A percentile compares a stretch with the other conserved stretches of the same genome.
These are phyloP conservation scores for Tanytarsus gracilentus DNA, from an alignment of 2,888 invertebrate genomes.

Conservation along the genomic window DNA sequence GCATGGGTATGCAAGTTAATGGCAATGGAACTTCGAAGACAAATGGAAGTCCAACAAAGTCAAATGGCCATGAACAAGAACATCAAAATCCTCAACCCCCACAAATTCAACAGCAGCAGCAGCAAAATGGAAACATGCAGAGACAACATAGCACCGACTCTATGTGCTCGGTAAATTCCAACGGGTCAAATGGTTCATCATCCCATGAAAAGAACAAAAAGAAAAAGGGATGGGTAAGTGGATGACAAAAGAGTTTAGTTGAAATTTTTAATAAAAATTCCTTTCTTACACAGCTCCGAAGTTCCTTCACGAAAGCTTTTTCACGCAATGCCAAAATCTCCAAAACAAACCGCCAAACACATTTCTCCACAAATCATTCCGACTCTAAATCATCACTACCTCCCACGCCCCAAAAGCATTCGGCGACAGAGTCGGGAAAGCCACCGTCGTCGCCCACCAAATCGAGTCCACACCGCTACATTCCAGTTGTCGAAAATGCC, in stretches of 20 bases:
- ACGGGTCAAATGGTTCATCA: conserved; percentile 81
- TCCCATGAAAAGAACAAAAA: conserved; percentile 72
- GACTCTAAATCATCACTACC: conserved; percentile 21
- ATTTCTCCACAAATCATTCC: conserved; percentile 31
- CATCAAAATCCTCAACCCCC: background rate
- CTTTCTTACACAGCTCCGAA: conserved; percentile 58
- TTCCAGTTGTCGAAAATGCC: conserved; percentile 37
- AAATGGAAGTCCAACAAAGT: conserved; percentile 10
- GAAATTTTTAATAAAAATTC: background rate
- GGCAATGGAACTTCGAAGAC: conserved; percentile 30
- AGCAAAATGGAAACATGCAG: conserved; percentile 49
- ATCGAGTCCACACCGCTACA: conserved; percentile 38
- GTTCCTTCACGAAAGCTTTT: conserved; percentile 96
- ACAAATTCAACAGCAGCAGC: background rate
- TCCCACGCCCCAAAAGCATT: conserved; percentile 15
- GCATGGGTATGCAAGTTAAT: conserved; percentile 48
- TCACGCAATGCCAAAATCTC: conserved; percentile 73
- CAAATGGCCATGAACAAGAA: background rate
- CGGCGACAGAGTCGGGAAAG: conserved; percentile 32
- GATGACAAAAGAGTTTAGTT: background rate
- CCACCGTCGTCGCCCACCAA: conserved; percentile 38
- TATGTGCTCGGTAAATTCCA: conserved; percentile 81
- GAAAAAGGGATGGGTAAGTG: conserved; percentile 86
- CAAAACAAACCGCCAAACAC: conserved; percentile 48
- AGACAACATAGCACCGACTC: conserved; percentile 93